Percentiles rank a stretch among this genome's conserved stretches.
Evolutionary conservation across 1,140 invertebrate genomes (phyloP).

Genomic region (Papilio helenus): DNA sequence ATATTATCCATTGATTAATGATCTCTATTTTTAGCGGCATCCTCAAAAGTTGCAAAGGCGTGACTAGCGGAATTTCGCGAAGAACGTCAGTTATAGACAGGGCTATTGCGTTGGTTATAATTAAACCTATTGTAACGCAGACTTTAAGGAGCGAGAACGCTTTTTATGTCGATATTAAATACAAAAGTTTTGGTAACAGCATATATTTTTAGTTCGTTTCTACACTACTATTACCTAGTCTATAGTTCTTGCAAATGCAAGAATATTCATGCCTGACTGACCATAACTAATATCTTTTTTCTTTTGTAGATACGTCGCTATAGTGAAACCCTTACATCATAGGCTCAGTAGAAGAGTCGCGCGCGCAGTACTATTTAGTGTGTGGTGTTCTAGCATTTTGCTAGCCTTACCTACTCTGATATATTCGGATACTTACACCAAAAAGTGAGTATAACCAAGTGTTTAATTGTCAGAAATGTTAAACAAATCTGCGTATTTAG

Average conservation of each 20-base stretch:
- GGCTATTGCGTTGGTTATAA: too few species aligned
- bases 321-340: constrained; percentile 93
- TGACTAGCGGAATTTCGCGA: not conserved
- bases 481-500: too few species aligned
- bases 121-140: not conserved
- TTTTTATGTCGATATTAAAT: not conserved
- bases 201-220: too few species aligned
- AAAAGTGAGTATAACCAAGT: constrained; percentile 84
- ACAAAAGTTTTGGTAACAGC: not conserved
- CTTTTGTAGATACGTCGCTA: constrained; percentile 92
- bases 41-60: not conserved
- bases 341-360: constrained; percentile 90
- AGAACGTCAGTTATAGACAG: not conserved
- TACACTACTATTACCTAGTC: too few species aligned
- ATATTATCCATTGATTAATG: constrained; percentile 1
- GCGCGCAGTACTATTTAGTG: constrained; percentile 87
- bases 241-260: too few species aligned
- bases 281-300: constrained; percentile 1
- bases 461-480: not conserved
- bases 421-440: constrained; percentile 89
- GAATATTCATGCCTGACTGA: too few species aligned
- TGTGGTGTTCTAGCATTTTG: constrained; percentile 91
- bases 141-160: not conserved
- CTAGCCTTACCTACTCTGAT: constrained; percentile 91
- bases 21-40: not conserved